A percentile compares a stretch with the other conserved stretches of the same genome.
Evolutionary conservation across 92 coral and sea anemone species (phyloP).

Genomic region (Epizoanthus scotinus): DNA sequence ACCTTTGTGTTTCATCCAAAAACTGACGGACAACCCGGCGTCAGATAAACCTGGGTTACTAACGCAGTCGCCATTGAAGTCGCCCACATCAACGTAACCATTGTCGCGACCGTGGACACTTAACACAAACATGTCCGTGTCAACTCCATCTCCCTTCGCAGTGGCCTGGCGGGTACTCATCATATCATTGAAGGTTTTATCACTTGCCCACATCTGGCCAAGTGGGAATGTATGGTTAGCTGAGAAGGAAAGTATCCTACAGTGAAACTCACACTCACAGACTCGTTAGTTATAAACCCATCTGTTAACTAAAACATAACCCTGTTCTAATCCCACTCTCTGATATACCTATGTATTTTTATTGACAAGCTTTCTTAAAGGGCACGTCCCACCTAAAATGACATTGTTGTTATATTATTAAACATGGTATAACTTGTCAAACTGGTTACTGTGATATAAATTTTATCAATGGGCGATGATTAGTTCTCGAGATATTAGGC

Average conservation of each 20-base stretch:
- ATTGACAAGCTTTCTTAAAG: too few relatives aligned
- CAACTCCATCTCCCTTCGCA: conserved; percentile 29
- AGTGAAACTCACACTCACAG: too few relatives aligned
- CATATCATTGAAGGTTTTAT: conserved; percentile 8
- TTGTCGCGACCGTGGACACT: conserved; percentile 9
- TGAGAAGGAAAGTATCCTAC: not conserved
- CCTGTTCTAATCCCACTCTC: too few relatives aligned
- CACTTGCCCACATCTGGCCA: not conserved
- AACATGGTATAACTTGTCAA: too few relatives aligned
- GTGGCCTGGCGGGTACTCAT: conserved; percentile 4
- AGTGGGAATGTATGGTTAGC: conserved; percentile 11
- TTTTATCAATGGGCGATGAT: too few relatives aligned
- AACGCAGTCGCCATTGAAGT: conserved; percentile 11
- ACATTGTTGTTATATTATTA: too few relatives aligned
- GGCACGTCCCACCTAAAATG: too few relatives aligned
- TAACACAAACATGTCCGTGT: conserved; percentile 19
- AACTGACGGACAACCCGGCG: conserved; percentile 30
- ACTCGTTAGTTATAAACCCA: too few relatives aligned
- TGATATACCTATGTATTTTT: too few relatives aligned
- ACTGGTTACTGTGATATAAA: too few relatives aligned
- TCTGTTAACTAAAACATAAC: too few relatives aligned
- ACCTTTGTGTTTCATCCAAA: conserved; percentile 41
- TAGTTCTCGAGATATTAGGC: too few relatives aligned
- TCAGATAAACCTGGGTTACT: conserved; percentile 25
- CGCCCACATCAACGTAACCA: conserved; percentile 30